Evolutionary conservation across 2,888 invertebrate species (phyloP).

Genomic region (Dicycla oo): DNA sequence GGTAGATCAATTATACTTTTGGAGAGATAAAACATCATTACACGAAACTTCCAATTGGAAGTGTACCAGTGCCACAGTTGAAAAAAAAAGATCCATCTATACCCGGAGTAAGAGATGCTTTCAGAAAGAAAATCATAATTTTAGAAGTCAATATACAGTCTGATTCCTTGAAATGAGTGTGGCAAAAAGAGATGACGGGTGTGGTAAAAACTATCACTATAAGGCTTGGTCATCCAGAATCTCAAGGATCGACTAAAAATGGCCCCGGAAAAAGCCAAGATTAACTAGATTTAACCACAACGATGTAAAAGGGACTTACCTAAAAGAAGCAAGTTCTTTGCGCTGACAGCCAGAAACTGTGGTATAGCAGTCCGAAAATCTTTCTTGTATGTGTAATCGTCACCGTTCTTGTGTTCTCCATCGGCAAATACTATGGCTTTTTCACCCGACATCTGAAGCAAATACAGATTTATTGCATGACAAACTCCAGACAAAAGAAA

Average conservation of each 20-base stretch:
- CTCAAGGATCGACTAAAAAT: no score
- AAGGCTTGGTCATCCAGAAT: background rate
- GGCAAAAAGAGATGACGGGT: no score
- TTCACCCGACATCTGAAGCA: slow-evolving; percentile 69
- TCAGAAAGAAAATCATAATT: background rate
- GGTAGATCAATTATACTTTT: background rate
- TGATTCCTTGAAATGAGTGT: background rate
- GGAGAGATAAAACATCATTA: background rate
- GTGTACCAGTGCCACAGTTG: background rate
- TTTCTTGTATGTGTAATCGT: slow-evolving; percentile 79
- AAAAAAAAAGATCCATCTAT: background rate
- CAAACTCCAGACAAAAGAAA: slow-evolving; percentile 26
- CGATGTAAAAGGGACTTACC: slow-evolving; percentile 79
- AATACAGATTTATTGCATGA: slow-evolving; percentile 28
- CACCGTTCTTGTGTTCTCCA: slow-evolving; percentile 41
- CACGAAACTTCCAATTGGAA: background rate
- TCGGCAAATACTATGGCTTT: slow-evolving; percentile 56
- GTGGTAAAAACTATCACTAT: background rate
- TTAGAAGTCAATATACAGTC: background rate
- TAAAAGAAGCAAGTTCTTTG: slow-evolving; percentile 94
- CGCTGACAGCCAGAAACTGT: slow-evolving; percentile 94
- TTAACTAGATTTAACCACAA: background rate
- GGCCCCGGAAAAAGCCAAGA: background rate
- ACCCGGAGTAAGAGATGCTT: no score
- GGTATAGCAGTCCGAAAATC: slow-evolving; percentile 91